A percentile compares a stretch with the other conserved stretches of the same genome.
These are phyloP conservation scores for Miltochrista miniata DNA, from an alignment of 2,888 invertebrate species.

Conservation along the genomic window DNA sequence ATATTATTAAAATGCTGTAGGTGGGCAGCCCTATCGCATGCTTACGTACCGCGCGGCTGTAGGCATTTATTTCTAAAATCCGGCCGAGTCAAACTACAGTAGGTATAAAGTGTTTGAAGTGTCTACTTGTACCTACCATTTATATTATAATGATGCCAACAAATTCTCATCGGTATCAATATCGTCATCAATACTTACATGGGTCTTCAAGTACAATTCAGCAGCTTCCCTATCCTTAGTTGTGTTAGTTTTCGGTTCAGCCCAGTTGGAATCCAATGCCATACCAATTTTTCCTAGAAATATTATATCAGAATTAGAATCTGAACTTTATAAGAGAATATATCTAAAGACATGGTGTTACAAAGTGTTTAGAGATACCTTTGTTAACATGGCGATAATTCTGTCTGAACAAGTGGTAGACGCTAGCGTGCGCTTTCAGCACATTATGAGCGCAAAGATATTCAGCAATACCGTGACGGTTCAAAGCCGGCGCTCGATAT, in stretches of 20 bases:
- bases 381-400: slow-evolving; percentile 81
- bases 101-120: too few relatives aligned
- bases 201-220: slow-evolving; percentile 84
- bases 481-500: slow-evolving; percentile 83
- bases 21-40: too few relatives aligned
- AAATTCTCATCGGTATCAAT: too few relatives aligned
- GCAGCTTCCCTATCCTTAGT: slow-evolving; percentile 84
- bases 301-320: not conserved
- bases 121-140: too few relatives aligned
- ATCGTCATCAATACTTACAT: slow-evolving; percentile 71
- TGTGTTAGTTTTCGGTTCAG: slow-evolving; percentile 81
- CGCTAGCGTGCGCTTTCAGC: slow-evolving; percentile 88
- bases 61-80: too few relatives aligned
- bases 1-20: too few relatives aligned
- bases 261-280: slow-evolving; percentile 85
- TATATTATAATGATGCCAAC: too few relatives aligned
- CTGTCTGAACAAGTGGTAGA: slow-evolving; percentile 85
- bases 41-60: too few relatives aligned
- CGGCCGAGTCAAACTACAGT: too few relatives aligned
- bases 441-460: slow-evolving; percentile 89
- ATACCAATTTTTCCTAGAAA: slow-evolving; percentile 85
- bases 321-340: too few relatives aligned
- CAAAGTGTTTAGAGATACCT: slow-evolving; percentile 58
- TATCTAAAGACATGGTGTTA: too few relatives aligned
- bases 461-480: slow-evolving; percentile 84